Percentiles rank a stretch among this genome's conserved stretches.
phyloP scores from a whole-genome alignment of 2,797 vertebrate species.

The Jordanella pulchra region DNA sequence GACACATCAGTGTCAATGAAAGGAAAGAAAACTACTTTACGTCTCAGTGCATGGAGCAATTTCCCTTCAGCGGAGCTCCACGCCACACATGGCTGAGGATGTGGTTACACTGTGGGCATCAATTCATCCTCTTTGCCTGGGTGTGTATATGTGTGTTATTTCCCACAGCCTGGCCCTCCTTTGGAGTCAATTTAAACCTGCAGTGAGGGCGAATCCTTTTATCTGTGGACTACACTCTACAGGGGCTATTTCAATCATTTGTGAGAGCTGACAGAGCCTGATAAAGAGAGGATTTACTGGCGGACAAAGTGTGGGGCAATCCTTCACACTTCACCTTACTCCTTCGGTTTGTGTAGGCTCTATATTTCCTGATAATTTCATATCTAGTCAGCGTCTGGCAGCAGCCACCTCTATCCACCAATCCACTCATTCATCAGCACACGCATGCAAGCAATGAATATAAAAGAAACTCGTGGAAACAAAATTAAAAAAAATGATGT shows the following conservation, averaged over 20 bases:
- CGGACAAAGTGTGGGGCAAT: constrained; percentile 58
- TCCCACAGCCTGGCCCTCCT: constrained; percentile 3
- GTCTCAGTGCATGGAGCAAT: constrained; percentile 27
- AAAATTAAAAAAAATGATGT: neutral
- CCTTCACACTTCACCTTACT: constrained; percentile 61
- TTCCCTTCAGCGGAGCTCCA: constrained; percentile 12
- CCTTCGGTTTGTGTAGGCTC: constrained; percentile 51
- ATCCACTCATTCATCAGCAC: constrained; percentile 7
- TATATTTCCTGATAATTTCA: constrained; percentile 55
- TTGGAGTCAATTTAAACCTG: constrained; percentile 39
- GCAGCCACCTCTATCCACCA: neutral
- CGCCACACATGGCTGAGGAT: constrained; percentile 22
- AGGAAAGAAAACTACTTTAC: constrained; percentile 34
- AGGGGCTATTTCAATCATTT: constrained; percentile 42
- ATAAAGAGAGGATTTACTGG: constrained; percentile 68
- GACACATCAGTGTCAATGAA: constrained; percentile 4
- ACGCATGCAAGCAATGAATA: constrained; percentile 2
- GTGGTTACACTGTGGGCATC: constrained; percentile 27
- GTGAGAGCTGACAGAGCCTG: constrained; percentile 52
- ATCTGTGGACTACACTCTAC: constrained; percentile 42
- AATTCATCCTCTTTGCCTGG: constrained; percentile 1
- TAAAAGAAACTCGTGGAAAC: constrained; percentile 6
- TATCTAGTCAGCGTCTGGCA: constrained; percentile 31
- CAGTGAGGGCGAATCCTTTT: constrained; percentile 55
- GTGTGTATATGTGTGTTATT: constrained; percentile 3